Evolutionary conservation across 2,797 vertebrate species (phyloP), one percentile per base, ranked within the genome.

Genomic region (Leptodactylus fallax): DNA sequence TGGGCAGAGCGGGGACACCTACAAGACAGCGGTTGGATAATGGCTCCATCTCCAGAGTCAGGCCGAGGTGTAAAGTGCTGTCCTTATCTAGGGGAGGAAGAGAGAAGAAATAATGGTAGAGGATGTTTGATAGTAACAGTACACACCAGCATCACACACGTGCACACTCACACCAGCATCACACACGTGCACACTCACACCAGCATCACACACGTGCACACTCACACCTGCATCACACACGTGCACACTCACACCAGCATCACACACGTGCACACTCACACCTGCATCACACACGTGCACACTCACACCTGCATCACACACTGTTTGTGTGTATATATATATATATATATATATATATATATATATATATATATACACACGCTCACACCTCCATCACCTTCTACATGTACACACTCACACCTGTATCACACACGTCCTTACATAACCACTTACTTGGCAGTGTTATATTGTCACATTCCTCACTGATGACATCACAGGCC

Each of bases 1-100:
- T 3, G 3, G n/a, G 9, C 6, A 13, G 14, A 23, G 5, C 3
- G 14, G n/a, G 23, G 1, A 67, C 65, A 87, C 86, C 55, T 51
- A 87, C 86, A 47, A 87, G 63, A 17, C 56, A 8, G n/a, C 55
- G 8, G 7, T 10, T 17, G 7, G 69, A 53, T 1, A 19, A 0
- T 0, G 36, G 86, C 21, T 87, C 86, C 16, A 87, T 80, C 56
- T 87, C 86, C 47, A 87, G 58, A 3, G 86, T 87, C 55, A 87
- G 80, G 4, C 86, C 86, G 3, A 85, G 27, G 17, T 78, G 58
- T 1, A 12, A 16, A 4, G 58, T n/a, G 21, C 1, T 65, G 11
- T 19, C 11, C 14, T 19, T 0, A 16, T 27, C 71, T 56, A 23
- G 7, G 14, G 19, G 12, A 21, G 49, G 5, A 45, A 36, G n/a